phyloP scores from a whole-genome alignment of 2,888 invertebrate genomes.

The Trichogramma evanescens region DNA sequence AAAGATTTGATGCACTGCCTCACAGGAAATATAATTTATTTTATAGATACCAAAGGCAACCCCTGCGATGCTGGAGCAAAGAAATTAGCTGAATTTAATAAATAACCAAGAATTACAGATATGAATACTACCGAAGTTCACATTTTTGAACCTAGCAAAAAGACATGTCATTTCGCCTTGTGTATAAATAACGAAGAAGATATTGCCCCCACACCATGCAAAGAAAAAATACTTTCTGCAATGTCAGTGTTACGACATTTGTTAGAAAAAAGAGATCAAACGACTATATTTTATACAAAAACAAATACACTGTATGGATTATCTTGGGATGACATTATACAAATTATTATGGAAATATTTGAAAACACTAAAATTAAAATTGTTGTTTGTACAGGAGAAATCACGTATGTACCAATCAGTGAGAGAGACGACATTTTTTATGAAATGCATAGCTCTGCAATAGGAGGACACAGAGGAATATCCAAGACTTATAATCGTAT shows the following conservation, averaged over 20 bases:
- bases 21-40: neutral
- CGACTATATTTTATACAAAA: neutral
- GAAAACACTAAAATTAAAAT: neutral
- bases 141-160: neutral
- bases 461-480: constrained; percentile 15
- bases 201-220: neutral
- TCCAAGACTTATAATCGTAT: constrained; percentile 19
- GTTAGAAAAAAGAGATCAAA: neutral
- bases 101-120: neutral
- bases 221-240: neutral
- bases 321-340: neutral
- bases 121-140: neutral
- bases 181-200: neutral
- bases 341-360: neutral
- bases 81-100: neutral
- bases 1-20: neutral
- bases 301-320: neutral
- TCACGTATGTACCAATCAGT: neutral
- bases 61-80: neutral
- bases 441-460: constrained; percentile 11
- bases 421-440: constrained; percentile 4
- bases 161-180: neutral
- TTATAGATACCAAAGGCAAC: neutral
- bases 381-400: neutral
- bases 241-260: neutral